phyloP scores from a whole-genome alignment of 1,140 invertebrate genomes.

The Diprion similis region DNA sequence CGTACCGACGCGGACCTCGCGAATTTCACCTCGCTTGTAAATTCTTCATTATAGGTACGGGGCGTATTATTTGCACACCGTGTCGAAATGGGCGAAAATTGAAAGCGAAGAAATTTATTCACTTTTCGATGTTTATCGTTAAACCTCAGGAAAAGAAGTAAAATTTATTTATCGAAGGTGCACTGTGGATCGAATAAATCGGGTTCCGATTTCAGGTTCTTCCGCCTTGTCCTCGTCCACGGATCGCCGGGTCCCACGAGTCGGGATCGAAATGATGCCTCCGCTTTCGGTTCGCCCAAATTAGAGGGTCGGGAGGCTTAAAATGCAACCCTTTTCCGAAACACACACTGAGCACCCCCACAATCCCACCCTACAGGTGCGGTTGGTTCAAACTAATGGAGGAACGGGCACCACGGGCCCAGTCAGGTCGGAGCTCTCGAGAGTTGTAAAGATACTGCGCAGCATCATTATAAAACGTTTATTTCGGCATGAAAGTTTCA shows the following conservation, averaged over 20 bases:
- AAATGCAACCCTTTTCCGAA: conserved; percentile 35
- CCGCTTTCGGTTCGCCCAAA: conserved; percentile 34
- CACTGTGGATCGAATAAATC: too few species aligned
- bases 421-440: conserved; percentile 21
- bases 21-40: too few species aligned
- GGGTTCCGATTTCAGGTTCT: too few species aligned
- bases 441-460: conserved; percentile 40
- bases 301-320: conserved; percentile 32
- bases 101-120: too few species aligned
- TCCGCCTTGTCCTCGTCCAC: too few species aligned
- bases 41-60: too few species aligned
- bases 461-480: conserved; percentile 48
- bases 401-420: conserved; percentile 17
- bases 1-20: too few species aligned
- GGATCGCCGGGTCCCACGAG: conserved; percentile 3
- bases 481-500: conserved; percentile 16
- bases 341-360: conserved; percentile 29
- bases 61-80: too few species aligned
- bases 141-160: too few species aligned
- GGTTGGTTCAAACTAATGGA: not conserved
- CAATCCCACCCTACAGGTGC: conserved; percentile 25
- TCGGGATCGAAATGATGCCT: not conserved
- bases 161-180: too few species aligned
- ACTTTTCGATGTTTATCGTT: too few species aligned
- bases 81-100: too few species aligned